Conservation (phyloP, 2,797 vertebrate species). For the Erpetoichthys calabaricus region DNA sequence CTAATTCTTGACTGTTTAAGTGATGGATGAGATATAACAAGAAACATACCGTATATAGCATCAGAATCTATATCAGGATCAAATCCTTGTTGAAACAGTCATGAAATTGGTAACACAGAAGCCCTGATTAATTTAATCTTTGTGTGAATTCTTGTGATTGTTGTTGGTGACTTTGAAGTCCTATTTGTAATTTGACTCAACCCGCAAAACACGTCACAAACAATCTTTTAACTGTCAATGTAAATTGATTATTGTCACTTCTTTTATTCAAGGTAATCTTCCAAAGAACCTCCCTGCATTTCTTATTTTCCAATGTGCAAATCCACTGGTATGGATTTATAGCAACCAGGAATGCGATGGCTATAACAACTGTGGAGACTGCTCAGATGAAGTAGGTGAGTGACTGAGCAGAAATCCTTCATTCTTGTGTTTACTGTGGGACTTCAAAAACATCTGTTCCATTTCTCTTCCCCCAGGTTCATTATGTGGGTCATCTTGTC, state of each 20-base stretch:
- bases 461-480: slow-evolving; percentile 18
- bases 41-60: too few species aligned
- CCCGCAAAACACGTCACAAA: rapidly evolving
- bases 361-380: slow-evolving; percentile 52
- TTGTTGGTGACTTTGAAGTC: rapidly evolving
- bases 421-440: too few species aligned
- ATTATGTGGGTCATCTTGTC: slow-evolving; percentile 19
- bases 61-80: too few species aligned
- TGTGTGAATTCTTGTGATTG: too few species aligned
- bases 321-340: slow-evolving; percentile 41
- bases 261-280: slow-evolving; percentile 32
- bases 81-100: too few species aligned
- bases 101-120: too few species aligned
- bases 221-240: too few species aligned
- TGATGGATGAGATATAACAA: too few species aligned
- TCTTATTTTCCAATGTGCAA: slow-evolving; percentile 44
- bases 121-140: too few species aligned
- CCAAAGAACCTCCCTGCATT: slow-evolving; percentile 34
- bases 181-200: slow-evolving; percentile 1
- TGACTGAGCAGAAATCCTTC: slow-evolving; percentile 30
- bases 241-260: too few species aligned
- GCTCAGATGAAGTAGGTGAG: slow-evolving; percentile 41
- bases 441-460: slow-evolving; percentile 5
- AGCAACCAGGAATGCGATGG: slow-evolving; percentile 42
- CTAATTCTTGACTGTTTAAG: too few species aligned